Evolutionary conservation across 2,888 invertebrate genomes (phyloP), one percentile per base, ranked within the genome.

Genomic region (Amphiduros pacificus): DNA sequence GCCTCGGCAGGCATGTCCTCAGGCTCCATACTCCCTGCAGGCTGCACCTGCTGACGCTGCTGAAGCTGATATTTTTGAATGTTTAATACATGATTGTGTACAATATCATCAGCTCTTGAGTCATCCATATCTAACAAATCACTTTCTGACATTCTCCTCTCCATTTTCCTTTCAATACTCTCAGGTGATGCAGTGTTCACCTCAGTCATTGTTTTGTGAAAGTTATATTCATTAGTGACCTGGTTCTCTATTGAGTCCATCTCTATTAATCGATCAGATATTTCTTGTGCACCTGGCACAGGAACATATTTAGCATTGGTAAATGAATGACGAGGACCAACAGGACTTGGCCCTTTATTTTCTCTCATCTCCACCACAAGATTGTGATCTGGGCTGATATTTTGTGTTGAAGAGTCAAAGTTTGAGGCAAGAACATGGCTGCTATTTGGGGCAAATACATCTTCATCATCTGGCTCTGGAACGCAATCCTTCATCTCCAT

Each of bases 401-500:
- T n/a, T n/a, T n/a, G n/a, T 14, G 28, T 51, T n/a, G 20, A 24
- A 17, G 24, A 24, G 17, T 51, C 27, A 51, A 51, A 24, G 17
- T 17, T 24, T 22, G 24, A 24, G 51, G 28, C 24, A n/a, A 27
- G 17, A n/a, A 17, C 17, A 22, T 14, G 49, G 24, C 51, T 24
- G 20, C 24, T 17, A 27, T 17, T 22, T 5, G 51, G 51, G 24
- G 26, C 9, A 22, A 22, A 9, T 27, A 26, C 24, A 24, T 24
- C 17, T 24, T 22, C 17, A 17, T 51, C 28, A 4, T 4, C 51
- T 20, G 44, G 20, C n/a, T n/a, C 44, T 4, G n/a, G 6, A 44
- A 44, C 44, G 22, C n/a, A n/a, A 44, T 44, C 44, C 6, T 27
- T 58, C 58, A 58, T 58, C 20, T 58, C 58, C 58, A 58, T 50